Base-by-base conservation (phyloP, 2,888 invertebrate species). In the Dinocampus coccinellae region DNA sequence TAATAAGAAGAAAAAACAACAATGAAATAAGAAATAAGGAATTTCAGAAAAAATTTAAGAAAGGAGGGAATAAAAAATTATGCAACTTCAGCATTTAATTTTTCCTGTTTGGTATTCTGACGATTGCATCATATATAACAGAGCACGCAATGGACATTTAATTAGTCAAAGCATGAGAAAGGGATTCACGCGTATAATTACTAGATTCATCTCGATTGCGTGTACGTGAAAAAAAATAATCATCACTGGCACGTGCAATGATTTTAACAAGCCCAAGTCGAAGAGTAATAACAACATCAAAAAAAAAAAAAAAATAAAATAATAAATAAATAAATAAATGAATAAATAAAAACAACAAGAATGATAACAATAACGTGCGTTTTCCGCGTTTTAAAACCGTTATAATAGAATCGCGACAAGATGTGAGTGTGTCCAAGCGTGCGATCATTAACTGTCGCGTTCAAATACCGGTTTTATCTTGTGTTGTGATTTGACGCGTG, bases 201-300 rank as follows among this genome's bases (percentile, higher is more conserved):
- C 67, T 11, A 33, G 42, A 72, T 67, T 57, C 62, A 67, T 67
- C 67, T 33, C 29, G 20, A n/a, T 11, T 34, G 16, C 33, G 64
- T 53, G 20, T 22, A 20, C 11, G 29, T 57, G 34, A 22, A 60
- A 34, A 33, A 22, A 33, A 39, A 39, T n/a, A 11, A n/a, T 29
- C 71, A 60, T 60, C 29, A 47, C 39, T 62, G 71, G 67, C 72
- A 68, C 67, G 72, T 72, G 67, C 62, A 72, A 58, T 72, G 63
- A 68, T 72, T 72, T 72, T 68, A 72, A 72, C 72, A 72, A 72
- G 72, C 60, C 6, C 47, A 39, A 39, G 29, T 29, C 52, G 47
- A 60, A 68, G 29, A 58, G 33, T 36, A 34, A 36, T 62, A 20
- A 34, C 11, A 10, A 62, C 10, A 22, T 20, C 11, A 62, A 33